These are phyloP conservation scores for Rousettus madagascariensis DNA, from an alignment of 2,797 vertebrate species.

Conservation along the genomic window DNA sequence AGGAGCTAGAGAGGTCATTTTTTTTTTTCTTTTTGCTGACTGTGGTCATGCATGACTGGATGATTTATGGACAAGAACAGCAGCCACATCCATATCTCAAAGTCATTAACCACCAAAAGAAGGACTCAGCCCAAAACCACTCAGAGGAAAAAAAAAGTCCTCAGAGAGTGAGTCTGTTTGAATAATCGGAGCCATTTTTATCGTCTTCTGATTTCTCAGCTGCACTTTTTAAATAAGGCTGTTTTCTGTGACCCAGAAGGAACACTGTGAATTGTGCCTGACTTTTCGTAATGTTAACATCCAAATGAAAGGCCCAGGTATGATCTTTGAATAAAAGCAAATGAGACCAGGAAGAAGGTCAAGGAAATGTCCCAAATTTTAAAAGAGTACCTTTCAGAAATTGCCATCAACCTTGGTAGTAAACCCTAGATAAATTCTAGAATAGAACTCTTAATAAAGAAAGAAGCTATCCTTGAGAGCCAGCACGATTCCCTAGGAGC, in stretches of 20 bases:
- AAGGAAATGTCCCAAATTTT: background rate
- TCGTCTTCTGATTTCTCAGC: background rate
- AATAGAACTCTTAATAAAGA: background rate
- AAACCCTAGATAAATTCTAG: background rate
- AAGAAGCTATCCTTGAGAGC: background rate
- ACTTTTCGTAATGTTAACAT: background rate
- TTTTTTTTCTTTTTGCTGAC: constrained; percentile 61
- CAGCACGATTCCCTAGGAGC: background rate
- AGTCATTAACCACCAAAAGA: constrained; percentile 12
- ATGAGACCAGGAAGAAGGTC: background rate
- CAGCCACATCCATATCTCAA: background rate
- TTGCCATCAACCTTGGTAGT: background rate
- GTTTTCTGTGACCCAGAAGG: background rate
- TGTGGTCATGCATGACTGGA: background rate
- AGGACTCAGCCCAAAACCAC: background rate
- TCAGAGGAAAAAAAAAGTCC: background rate
- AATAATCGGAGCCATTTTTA: background rate
- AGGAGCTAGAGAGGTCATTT: background rate
- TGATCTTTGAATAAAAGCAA: background rate
- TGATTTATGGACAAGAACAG: constrained; percentile 38
- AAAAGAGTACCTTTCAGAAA: background rate
- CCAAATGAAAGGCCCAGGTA: background rate
- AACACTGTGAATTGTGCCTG: background rate
- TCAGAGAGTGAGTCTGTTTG: background rate
- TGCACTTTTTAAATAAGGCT: background rate